These are phyloP conservation scores for Xiphydria camelus DNA, from an alignment of 2,888 invertebrate genomes.

Conservation along the genomic window DNA sequence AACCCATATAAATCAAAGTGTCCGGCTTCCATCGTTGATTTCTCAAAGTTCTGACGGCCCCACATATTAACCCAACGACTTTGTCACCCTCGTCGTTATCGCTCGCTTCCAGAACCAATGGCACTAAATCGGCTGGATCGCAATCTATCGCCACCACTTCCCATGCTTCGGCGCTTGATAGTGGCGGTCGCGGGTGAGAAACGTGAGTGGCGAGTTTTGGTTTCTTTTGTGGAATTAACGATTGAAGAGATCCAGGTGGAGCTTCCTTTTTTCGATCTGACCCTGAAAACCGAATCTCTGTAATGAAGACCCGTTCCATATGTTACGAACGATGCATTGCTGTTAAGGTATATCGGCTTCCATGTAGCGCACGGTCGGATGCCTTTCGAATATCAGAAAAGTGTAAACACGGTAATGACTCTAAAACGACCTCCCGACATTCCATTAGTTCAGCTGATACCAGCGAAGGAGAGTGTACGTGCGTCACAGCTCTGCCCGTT, in stretches of 20 bases:
- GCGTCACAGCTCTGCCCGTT: too few relatives aligned
- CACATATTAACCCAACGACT: constrained; percentile 80
- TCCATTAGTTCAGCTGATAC: too few relatives aligned
- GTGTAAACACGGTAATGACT: too few relatives aligned
- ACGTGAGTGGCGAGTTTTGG: constrained; percentile 59
- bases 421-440: too few relatives aligned
- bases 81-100: constrained; percentile 81
- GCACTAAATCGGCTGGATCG: constrained; percentile 78
- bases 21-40: constrained; percentile 83
- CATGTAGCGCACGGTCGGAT: too few relatives aligned
- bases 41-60: constrained; percentile 80
- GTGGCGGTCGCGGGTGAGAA: constrained; percentile 47
- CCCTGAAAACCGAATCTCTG: too few relatives aligned
- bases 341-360: too few relatives aligned
- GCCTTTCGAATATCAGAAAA: too few relatives aligned
- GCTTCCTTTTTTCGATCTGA: constrained; percentile 76
- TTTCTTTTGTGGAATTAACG: constrained; percentile 67
- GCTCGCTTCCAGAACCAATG: constrained; percentile 73
- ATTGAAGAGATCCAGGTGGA: constrained; percentile 59
- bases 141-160: constrained; percentile 77
- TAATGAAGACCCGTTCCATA: too few relatives aligned
- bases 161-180: constrained; percentile 66
- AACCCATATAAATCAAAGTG: constrained; percentile 71
- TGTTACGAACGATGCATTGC: too few relatives aligned
- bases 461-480: too few relatives aligned